Percentiles rank a stretch among this genome's conserved stretches.
Evolutionary conservation across 2,888 invertebrate species (phyloP).

Genomic region (Drosophila subquinaria): DNA sequence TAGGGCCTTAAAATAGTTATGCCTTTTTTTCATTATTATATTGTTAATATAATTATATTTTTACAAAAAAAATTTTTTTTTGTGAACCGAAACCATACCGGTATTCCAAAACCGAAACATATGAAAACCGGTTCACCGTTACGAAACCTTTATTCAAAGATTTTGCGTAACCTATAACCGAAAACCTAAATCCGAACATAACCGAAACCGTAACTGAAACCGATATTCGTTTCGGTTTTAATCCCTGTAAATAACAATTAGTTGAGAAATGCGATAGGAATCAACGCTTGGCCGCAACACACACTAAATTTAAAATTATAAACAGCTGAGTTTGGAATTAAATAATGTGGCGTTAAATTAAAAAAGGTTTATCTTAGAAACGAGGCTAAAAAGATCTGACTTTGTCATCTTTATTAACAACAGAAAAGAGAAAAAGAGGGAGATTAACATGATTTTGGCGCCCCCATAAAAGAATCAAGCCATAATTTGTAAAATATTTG

Average conservation of each 20-base stretch:
- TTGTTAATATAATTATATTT: too few species aligned
- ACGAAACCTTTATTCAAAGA: too few species aligned
- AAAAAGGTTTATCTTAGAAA: slow-evolving; percentile 47
- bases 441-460: slow-evolving; percentile 68
- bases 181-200: too few species aligned
- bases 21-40: too few species aligned
- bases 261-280: slow-evolving; percentile 21
- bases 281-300: slow-evolving; percentile 26
- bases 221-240: too few species aligned
- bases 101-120: too few species aligned
- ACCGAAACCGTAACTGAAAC: too few species aligned
- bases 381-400: slow-evolving; percentile 28
- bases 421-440: slow-evolving; percentile 1
- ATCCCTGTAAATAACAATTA: slow-evolving; percentile 43
- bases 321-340: slow-evolving; percentile 9
- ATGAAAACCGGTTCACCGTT: too few species aligned
- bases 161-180: too few species aligned
- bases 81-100: too few species aligned
- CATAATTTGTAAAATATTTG: slow-evolving; percentile 71
- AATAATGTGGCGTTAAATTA: slow-evolving; percentile 63
- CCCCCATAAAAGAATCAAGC: slow-evolving; percentile 55
- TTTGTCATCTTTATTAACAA: slow-evolving; percentile 53
- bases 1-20: too few species aligned
- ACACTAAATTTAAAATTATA: slow-evolving; percentile 30
- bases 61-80: too few species aligned